Conservation (phyloP, 2,797 vertebrate genomes). For the Echeneis naucrates region DNA sequence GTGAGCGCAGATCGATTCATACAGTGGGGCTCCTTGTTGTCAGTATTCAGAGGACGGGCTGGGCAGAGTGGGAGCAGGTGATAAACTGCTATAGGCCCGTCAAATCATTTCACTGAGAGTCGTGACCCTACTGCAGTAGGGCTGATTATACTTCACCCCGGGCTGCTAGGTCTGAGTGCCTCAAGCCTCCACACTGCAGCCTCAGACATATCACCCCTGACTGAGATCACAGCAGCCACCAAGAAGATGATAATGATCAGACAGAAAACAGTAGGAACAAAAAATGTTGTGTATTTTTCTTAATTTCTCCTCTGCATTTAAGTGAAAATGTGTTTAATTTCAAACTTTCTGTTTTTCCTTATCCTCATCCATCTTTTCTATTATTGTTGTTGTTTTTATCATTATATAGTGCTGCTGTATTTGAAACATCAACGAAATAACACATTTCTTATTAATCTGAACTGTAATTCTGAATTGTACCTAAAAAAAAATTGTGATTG, state of each 20-base stretch:
- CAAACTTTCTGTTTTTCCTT: no score
- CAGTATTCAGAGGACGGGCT: slow-evolving; percentile 47
- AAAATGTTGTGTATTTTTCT: not conserved
- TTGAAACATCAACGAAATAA: not conserved
- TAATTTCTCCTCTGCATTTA: not conserved
- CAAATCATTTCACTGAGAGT: slow-evolving; percentile 67
- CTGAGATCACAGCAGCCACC: slow-evolving; percentile 49
- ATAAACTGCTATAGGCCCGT: slow-evolving; percentile 71
- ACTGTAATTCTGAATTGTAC: not conserved
- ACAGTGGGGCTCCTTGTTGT: slow-evolving; percentile 62
- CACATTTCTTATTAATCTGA: not conserved
- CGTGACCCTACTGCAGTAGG: slow-evolving; percentile 73
- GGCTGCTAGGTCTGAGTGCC: slow-evolving; percentile 53
- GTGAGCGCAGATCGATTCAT: slow-evolving; percentile 75
- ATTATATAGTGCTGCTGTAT: not conserved
- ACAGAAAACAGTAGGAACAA: slow-evolving; percentile 24
- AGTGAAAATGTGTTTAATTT: not conserved
- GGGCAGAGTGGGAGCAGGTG: slow-evolving; percentile 65
- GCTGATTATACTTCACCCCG: slow-evolving; percentile 73
- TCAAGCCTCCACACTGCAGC: slow-evolving; percentile 50
- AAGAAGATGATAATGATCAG: slow-evolving; percentile 26
- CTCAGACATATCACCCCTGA: slow-evolving; percentile 55
- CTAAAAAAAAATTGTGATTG: not conserved
- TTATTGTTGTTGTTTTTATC: not conserved
- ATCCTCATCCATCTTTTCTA: not conserved